Base-by-base conservation (phyloP, 1,140 invertebrate species). In the Drosophila sproati region DNA sequence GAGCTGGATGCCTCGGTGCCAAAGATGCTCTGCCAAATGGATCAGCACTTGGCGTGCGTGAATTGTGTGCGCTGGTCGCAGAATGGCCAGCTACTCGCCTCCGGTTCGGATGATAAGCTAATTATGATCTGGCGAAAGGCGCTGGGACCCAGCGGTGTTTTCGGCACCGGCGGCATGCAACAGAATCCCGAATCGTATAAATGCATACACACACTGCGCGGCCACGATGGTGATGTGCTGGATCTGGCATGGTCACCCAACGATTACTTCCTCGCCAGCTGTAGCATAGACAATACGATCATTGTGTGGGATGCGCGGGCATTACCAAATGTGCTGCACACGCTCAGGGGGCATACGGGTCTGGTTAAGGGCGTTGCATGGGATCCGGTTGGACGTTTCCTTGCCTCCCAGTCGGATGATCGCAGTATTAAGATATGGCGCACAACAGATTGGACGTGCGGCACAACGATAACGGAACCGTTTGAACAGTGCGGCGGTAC, bases 311-410 rank as follows among this genome's bases (percentile, higher is more conserved):
- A 99, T 93, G 97, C 97, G 1, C 95, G 96, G 12, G 97, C 98
- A 76, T 97, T 98, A 93, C 97, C 98, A 34, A 95, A 95, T 69
- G 95, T 96, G 91, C 93, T 97, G 2, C 95, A 95, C 45, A 95
- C 96, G 2, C 93, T 99, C 3, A 97, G 96, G 87, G 98, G 98
- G 0, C 98, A 99, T 92, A 96, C 96, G 8, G 98, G 98, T 3
- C 94, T 99, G 74, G 98, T 99, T 0, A 98, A 98, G 94, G 99
- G 99, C 20, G 97, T 99, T 6, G 96, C 97, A n/a, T 99, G 98
- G 98, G 99, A 99, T 94, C 99, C 99, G 1, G 96, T 95, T 35
- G 98, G 98, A 1, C 98, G 98, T 93, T 99, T 98, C 92, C 93
- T 99, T 39, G 98, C 98, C 3, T 98, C 98, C 31, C 98, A 99